A percentile compares a stretch with the other conserved stretches of the same genome.
Evolutionary conservation across 2,797 vertebrate species (phyloP).

Genomic region (Rhabdomys pumilio): DNA sequence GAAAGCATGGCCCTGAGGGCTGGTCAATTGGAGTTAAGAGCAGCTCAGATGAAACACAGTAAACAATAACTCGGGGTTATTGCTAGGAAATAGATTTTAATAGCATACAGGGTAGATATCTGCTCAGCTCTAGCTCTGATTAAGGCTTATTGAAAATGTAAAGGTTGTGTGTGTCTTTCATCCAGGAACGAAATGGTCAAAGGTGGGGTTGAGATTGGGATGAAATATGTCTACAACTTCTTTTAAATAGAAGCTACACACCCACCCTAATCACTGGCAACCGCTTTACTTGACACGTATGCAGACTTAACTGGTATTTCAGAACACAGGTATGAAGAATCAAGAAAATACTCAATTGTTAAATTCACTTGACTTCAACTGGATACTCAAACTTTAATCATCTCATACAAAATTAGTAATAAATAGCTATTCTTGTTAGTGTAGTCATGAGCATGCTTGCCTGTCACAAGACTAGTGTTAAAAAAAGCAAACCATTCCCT

Average conservation of each 20-base stretch:
- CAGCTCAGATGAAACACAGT: too few relatives aligned
- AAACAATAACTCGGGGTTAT: too few relatives aligned
- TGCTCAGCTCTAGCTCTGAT: too few relatives aligned
- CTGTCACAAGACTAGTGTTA: slow-evolving; percentile 13
- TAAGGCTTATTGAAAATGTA: too few relatives aligned
- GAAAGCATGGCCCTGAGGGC: too few relatives aligned
- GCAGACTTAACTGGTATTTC: slow-evolving; percentile 6
- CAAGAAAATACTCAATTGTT: slow-evolving; percentile 48
- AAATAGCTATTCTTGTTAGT: neutral
- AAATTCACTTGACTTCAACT: slow-evolving; percentile 63
- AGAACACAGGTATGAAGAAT: slow-evolving; percentile 26
- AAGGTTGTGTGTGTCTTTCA: too few relatives aligned
- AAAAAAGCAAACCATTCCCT: slow-evolving; percentile 62
- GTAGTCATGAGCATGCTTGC: neutral
- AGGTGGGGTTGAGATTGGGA: too few relatives aligned
- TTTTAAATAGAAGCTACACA: slow-evolving; percentile 5
- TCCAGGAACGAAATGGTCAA: too few relatives aligned
- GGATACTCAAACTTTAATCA: slow-evolving; percentile 5
- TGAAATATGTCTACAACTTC: neutral
- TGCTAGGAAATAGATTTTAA: too few relatives aligned
- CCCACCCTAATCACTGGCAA: neutral
- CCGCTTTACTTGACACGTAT: neutral
- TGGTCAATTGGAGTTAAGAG: too few relatives aligned
- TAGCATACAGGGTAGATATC: too few relatives aligned
- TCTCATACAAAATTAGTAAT: slow-evolving; percentile 24